Conservation (phyloP, 2,113 vertebrate species). For the Oenanthe oenanthe region DNA sequence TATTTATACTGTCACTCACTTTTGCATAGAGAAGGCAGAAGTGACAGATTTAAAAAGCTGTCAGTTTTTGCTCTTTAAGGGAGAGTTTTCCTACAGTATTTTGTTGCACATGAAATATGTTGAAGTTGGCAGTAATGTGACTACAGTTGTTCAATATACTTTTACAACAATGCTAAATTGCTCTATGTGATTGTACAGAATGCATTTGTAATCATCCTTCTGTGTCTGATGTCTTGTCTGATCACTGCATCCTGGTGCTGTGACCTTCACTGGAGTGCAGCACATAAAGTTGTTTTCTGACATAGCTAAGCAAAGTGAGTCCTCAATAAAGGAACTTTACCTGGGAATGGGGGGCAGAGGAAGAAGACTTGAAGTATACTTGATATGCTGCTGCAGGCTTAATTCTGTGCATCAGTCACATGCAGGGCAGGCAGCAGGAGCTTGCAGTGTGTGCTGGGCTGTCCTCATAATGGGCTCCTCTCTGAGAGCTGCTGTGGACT, state of each 20-base stretch:
- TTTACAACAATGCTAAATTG: not conserved
- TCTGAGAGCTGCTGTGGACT: not conserved
- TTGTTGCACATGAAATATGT: not conserved
- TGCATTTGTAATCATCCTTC: not conserved
- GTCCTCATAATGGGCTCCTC: not conserved
- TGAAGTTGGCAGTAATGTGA: not conserved
- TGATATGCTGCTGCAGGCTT: not conserved
- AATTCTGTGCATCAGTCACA: not conserved
- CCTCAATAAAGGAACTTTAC: not conserved
- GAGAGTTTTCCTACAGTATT: not conserved
- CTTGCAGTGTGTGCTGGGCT: not conserved
- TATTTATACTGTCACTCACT: not conserved
- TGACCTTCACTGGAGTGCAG: not conserved
- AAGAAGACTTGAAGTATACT: not conserved
- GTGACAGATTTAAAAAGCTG: not conserved
- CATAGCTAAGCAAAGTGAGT: not conserved
- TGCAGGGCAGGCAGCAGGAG: not conserved
- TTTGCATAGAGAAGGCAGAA: not conserved
- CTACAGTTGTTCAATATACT: not conserved
- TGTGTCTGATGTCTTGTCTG: not conserved
- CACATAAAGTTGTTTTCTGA: not conserved
- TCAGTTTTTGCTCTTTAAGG: not conserved
- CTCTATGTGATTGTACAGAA: not conserved
- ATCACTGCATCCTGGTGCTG: not conserved
- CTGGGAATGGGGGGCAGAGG: not conserved